Percentiles rank a stretch among this genome's conserved stretches.
Conservation (phyloP, 2,113 vertebrate genomes). For the Grammomys dolichurus region DNA sequence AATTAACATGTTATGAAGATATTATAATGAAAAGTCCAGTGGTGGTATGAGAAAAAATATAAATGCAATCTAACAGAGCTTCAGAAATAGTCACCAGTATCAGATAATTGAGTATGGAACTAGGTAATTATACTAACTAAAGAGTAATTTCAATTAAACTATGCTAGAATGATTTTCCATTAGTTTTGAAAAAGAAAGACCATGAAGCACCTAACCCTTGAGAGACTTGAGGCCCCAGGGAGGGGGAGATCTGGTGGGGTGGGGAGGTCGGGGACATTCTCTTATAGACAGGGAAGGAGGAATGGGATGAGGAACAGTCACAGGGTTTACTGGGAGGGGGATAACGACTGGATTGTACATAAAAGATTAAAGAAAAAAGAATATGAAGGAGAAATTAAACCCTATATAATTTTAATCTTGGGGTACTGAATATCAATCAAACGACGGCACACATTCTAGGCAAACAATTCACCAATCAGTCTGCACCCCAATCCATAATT, state of each 20-base stretch:
- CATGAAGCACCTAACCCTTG: too few relatives aligned
- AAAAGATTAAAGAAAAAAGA: too few relatives aligned
- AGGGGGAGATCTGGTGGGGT: too few relatives aligned
- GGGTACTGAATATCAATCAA: not conserved
- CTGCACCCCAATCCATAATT: not conserved
- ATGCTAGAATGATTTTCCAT: not conserved
- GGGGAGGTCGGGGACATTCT: too few relatives aligned
- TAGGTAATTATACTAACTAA: not conserved
- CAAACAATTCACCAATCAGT: not conserved
- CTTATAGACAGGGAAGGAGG: too few relatives aligned
- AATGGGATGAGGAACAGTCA: too few relatives aligned
- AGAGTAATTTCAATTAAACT: slow-evolving; percentile 40
- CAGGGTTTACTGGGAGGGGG: too few relatives aligned
- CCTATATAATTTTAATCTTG: not conserved
- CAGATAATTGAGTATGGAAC: not conserved
- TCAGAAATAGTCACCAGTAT: not conserved
- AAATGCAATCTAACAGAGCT: slow-evolving; percentile 8
- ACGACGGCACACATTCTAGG: not conserved
- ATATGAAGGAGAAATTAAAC: too few relatives aligned
- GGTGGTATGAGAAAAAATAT: not conserved
- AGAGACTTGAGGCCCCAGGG: too few relatives aligned
- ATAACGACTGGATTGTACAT: too few relatives aligned
- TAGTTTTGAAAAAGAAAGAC: not conserved
- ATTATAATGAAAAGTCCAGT: not conserved
- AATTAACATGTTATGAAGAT: not conserved